These are phyloP conservation scores for Cyclura pinguis DNA, from an alignment of 2,797 vertebrate species.

Conservation along the genomic window DNA sequence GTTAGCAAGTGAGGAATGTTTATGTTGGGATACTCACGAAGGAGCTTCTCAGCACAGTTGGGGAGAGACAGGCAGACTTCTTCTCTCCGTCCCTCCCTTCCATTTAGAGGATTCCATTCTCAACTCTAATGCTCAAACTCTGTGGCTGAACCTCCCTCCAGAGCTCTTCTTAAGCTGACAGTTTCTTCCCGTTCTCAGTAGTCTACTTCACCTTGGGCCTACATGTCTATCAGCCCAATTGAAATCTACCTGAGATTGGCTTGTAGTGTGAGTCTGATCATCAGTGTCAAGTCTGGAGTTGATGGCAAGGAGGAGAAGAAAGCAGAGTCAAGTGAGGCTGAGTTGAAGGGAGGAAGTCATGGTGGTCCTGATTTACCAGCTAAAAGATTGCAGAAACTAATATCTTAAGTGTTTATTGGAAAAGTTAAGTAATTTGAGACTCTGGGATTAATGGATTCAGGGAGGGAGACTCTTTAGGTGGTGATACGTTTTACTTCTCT, in stretches of 20 bases:
- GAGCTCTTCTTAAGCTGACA: background rate
- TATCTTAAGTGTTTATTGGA: background rate
- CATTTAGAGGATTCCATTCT: slow-evolving; percentile 31
- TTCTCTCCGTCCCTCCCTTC: slow-evolving; percentile 29
- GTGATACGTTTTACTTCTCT: background rate
- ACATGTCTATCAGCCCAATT: background rate
- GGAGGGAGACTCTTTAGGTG: background rate
- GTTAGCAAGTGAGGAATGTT: slow-evolving; percentile 71
- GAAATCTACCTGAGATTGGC: background rate
- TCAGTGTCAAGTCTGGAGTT: background rate
- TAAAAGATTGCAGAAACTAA: background rate
- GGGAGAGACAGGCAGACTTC: background rate
- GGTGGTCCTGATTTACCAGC: background rate
- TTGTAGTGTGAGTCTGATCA: background rate
- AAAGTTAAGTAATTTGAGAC: background rate
- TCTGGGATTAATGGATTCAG: background rate
- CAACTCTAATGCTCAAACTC: slow-evolving; percentile 12
- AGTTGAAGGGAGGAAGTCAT: background rate
- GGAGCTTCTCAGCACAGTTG: background rate
- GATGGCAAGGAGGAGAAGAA: background rate
- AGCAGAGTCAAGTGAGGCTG: too few species aligned
- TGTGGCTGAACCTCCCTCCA: slow-evolving; percentile 21
- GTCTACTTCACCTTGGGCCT: background rate
- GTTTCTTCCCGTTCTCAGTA: background rate
- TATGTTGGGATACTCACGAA: slow-evolving; percentile 61